phyloP scores from a whole-genome alignment of 2,888 invertebrate species.

The Drosophila neonasuta region DNA sequence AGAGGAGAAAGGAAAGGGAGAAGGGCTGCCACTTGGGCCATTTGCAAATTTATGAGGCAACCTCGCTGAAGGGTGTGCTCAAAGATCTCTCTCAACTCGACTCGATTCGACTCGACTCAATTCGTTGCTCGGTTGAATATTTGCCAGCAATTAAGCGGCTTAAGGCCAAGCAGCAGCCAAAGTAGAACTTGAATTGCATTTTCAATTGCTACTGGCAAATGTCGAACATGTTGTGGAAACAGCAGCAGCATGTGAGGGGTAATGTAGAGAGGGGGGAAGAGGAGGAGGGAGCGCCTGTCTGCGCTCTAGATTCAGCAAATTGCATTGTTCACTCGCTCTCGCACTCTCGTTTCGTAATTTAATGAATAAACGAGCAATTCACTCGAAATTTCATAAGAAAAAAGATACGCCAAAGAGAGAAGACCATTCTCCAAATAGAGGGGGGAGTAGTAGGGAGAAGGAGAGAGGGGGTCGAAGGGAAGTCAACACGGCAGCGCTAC shows the following conservation, averaged over 20 bases:
- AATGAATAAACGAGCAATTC: slow-evolving; percentile 64
- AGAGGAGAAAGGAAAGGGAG: too few species aligned
- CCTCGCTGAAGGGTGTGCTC: slow-evolving; percentile 5
- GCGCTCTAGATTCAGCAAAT: slow-evolving; percentile 39
- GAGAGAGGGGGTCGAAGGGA: not conserved
- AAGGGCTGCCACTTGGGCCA: slow-evolving; percentile 33
- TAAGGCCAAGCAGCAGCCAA: slow-evolving; percentile 33
- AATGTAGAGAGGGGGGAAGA: rapidly evolving
- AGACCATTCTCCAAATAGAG: not conserved
- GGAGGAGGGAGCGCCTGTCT: not conserved
- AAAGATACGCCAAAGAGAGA: not conserved
- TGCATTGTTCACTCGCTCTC: slow-evolving; percentile 54
- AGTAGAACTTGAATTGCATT: slow-evolving; percentile 43
- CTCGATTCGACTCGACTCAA: not conserved
- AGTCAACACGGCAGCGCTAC: slow-evolving; percentile 30
- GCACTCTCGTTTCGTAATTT: slow-evolving; percentile 55
- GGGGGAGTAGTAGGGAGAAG: not conserved
- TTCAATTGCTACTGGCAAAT: slow-evolving; percentile 37
- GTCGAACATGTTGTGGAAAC: slow-evolving; percentile 29
- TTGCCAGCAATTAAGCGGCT: slow-evolving; percentile 68
- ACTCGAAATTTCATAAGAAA: slow-evolving; percentile 54
- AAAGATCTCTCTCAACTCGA: slow-evolving; percentile 17
- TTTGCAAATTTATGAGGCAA: slow-evolving; percentile 57
- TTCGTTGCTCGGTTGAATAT: slow-evolving; percentile 19
- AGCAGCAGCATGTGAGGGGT: slow-evolving; percentile 1